Percentiles rank a stretch among this genome's conserved stretches.
Evolutionary conservation across 2,888 invertebrate species (phyloP).

Genomic region (Caenorhabditis sp.): DNA sequence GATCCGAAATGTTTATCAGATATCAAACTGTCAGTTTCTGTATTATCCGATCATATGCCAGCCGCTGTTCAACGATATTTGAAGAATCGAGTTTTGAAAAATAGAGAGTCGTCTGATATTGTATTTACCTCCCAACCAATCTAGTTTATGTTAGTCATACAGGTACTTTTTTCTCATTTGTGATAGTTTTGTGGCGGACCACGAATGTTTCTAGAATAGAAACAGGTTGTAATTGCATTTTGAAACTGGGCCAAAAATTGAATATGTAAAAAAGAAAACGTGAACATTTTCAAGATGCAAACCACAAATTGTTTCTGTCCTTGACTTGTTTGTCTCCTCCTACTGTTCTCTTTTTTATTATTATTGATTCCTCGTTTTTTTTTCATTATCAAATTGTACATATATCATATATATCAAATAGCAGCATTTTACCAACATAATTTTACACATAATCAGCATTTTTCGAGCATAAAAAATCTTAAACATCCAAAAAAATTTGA

Average conservation of each 20-base stretch:
- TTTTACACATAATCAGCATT: not conserved
- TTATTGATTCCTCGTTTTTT: not conserved
- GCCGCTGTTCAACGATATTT: constrained; percentile 22
- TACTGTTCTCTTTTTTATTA: not conserved
- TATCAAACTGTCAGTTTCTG: constrained; percentile 83
- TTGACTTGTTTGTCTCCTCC: not conserved
- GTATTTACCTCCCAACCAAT: constrained; percentile 24
- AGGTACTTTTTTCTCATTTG: too few species aligned
- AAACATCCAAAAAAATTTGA: not conserved
- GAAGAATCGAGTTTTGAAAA: not conserved
- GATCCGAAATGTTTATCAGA: constrained; percentile 71
- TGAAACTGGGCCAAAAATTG: too few species aligned
- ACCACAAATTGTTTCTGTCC: not conserved
- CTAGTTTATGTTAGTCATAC: not conserved
- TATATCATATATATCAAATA: not conserved
- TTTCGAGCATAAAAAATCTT: not conserved
- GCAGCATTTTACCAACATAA: not conserved
- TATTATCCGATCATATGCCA: constrained; percentile 86
- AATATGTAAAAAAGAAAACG: too few species aligned
- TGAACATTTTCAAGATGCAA: too few species aligned
- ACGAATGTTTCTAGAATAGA: too few species aligned
- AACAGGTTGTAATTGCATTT: too few species aligned
- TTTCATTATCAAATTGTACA: not conserved
- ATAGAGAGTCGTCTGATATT: not conserved
- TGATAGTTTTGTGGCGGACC: too few species aligned